A percentile compares a stretch with the other conserved stretches of the same genome.
Conservation (phyloP, 2,797 vertebrate genomes). For the Menidia menidia region DNA sequence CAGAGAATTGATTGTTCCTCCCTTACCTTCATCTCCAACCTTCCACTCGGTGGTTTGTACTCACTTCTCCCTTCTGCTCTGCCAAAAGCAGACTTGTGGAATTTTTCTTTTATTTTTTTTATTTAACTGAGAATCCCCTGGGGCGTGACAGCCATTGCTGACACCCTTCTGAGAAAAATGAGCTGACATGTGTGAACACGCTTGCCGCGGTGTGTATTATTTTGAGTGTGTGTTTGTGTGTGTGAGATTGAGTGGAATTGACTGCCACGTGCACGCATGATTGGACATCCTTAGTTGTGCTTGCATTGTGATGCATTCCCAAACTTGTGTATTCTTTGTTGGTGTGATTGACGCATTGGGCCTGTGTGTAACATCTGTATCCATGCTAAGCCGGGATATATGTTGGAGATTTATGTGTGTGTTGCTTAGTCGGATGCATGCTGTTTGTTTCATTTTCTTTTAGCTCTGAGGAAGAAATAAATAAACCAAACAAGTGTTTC, state of each 20-base stretch:
- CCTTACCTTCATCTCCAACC: conserved; percentile 70
- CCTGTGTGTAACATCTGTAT: background rate
- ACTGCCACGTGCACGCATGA: conserved; percentile 1
- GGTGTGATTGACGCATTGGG: background rate
- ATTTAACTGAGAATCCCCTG: conserved; percentile 47
- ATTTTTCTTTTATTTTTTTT: conserved; percentile 17
- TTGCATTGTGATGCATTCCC: conserved; percentile 4
- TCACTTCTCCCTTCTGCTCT: conserved; percentile 32
- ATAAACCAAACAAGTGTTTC: conserved; percentile 10
- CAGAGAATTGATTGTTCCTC: conserved; percentile 74
- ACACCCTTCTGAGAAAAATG: conserved; percentile 57
- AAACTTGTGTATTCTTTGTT: background rate
- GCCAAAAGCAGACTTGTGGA: conserved; percentile 26
- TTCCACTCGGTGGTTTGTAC: conserved; percentile 51
- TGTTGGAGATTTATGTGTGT: background rate
- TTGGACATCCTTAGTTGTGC: conserved; percentile 6
- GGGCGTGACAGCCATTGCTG: conserved; percentile 62
- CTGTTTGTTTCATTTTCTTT: conserved; percentile 2
- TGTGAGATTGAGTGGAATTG: conserved; percentile 23
- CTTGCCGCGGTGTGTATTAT: conserved; percentile 9
- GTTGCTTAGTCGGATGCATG: background rate
- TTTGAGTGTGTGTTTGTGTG: conserved; percentile 4
- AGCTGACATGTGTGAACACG: conserved; percentile 15
- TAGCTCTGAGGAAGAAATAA: conserved; percentile 12
- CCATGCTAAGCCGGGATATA: background rate